Conservation (phyloP, 2,797 vertebrate species). For the Acipenser ruthenus region DNA sequence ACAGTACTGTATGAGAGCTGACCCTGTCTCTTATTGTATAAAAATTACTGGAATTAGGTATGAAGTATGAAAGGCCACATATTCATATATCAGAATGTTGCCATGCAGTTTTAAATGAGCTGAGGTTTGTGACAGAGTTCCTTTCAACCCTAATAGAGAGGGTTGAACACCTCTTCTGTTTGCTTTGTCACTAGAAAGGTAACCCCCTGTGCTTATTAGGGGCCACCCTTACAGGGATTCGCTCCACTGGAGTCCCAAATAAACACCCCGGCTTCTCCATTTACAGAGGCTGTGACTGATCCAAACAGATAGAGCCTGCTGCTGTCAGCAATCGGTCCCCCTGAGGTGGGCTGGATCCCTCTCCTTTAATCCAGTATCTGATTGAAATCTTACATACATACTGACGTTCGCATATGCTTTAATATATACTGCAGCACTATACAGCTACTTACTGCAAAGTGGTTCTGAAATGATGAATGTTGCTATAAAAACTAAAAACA, state of each 20-base stretch:
- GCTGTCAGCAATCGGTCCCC: slow-evolving; percentile 1
- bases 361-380: not conserved
- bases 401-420: no score
- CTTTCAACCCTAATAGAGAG: not conserved
- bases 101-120: no score
- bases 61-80: no score
- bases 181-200: not conserved
- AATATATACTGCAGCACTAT: no score
- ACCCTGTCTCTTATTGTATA: no score
- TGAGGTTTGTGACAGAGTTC: no score
- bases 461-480: no score
- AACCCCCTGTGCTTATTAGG: not conserved
- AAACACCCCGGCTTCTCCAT: not conserved
- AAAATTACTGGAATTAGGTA: no score
- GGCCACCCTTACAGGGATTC: not conserved
- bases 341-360: not conserved
- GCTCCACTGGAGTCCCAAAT: not conserved
- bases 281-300: not conserved
- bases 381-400: not conserved
- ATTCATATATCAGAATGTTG: no score
- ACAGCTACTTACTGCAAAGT: no score
- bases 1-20: no score
- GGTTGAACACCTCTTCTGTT: not conserved
- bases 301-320: not conserved
- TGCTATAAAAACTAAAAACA: no score